Conservation (phyloP, 2,888 invertebrate species). For the Caenorhabditis angaria region DNA sequence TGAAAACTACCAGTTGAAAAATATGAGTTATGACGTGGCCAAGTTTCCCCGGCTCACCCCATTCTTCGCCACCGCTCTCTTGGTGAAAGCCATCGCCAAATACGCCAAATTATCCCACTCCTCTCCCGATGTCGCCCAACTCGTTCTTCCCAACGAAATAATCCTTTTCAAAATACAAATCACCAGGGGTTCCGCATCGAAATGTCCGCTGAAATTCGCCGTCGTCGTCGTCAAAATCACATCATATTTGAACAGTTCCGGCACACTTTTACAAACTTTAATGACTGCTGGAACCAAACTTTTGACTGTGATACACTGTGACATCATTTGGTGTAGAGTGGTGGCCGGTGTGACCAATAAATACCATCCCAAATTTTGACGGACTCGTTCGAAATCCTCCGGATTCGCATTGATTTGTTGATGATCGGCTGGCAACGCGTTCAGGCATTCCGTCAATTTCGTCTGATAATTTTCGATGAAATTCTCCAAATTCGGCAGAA, state of each 20-base stretch:
- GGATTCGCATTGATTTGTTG: constrained; percentile 16
- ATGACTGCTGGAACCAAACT: constrained; percentile 19
- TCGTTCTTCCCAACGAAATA: constrained; percentile 14
- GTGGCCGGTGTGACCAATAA: constrained; percentile 23
- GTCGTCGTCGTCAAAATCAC: constrained; percentile 1
- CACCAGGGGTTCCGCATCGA: constrained; percentile 16
- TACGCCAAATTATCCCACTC: constrained; percentile 27
- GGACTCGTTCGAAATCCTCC: constrained; percentile 8
- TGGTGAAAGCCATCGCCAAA: constrained; percentile 20
- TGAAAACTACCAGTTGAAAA: too few relatives aligned
- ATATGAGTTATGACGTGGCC: too few relatives aligned
- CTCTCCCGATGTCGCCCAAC: constrained; percentile 11
- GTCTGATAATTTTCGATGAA: constrained; percentile 27
- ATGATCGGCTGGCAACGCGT: constrained; percentile 18
- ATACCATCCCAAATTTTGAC: constrained; percentile 11
- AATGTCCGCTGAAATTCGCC: too few relatives aligned
- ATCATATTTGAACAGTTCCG: not conserved
- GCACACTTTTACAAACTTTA: not conserved
- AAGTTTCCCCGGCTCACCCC: not conserved
- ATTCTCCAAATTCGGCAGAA: constrained; percentile 26
- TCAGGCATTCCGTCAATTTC: constrained; percentile 22
- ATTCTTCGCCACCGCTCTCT: constrained; percentile 5
- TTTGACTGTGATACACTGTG: constrained; percentile 22
- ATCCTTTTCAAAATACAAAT: constrained; percentile 18
- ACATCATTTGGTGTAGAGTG: constrained; percentile 24